phyloP scores from a whole-genome alignment of 2,888 invertebrate species.

The Altica lythri region DNA sequence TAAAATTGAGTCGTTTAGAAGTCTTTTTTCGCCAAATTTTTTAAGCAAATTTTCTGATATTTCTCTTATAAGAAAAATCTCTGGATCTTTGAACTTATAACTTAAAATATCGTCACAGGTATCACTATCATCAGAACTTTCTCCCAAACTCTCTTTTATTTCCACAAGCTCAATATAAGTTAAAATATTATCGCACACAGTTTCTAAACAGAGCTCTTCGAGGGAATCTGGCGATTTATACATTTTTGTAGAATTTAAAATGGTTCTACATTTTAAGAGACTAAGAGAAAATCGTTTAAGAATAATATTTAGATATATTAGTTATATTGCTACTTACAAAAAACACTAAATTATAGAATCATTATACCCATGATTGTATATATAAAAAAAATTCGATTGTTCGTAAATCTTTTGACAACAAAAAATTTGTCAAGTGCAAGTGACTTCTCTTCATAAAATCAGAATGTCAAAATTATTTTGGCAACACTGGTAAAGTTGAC shows the following conservation, averaged over 20 bases:
- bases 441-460: background rate
- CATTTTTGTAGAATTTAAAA: conserved; percentile 54
- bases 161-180: conserved; percentile 51
- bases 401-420: no score
- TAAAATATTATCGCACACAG: conserved; percentile 66
- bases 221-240: conserved; percentile 66
- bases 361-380: no score
- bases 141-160: conserved; percentile 38
- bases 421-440: background rate
- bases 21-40: conserved; percentile 62
- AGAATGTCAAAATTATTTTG: background rate
- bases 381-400: no score
- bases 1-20: conserved; percentile 65
- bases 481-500: background rate
- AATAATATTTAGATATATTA: background rate
- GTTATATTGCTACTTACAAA: background rate
- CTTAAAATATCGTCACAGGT: conserved; percentile 36
- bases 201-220: conserved; percentile 67
- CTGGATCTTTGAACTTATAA: conserved; percentile 60
- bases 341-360: background rate
- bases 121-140: conserved; percentile 36
- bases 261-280: background rate
- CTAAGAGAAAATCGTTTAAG: background rate
- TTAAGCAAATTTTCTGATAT: conserved; percentile 63
- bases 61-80: conserved; percentile 63